These are phyloP conservation scores for Porites divaricata DNA, from an alignment of 92 coral and sea anemone genomes.

Conservation along the genomic window DNA sequence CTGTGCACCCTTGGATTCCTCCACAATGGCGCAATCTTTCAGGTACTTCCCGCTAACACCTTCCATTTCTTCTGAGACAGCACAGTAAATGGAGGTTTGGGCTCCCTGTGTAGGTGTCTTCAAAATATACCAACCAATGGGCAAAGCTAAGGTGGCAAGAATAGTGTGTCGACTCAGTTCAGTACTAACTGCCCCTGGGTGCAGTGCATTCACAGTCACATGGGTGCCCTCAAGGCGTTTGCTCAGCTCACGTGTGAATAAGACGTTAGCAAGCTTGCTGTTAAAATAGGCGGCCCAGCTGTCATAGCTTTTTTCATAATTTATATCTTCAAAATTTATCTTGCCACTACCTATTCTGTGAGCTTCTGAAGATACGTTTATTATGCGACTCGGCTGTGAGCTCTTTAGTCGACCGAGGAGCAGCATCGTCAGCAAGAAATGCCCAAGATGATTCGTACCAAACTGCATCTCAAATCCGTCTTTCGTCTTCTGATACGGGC, in stretches of 20 bases:
- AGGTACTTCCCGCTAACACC: conserved; percentile 83
- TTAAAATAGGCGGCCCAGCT: conserved; percentile 65
- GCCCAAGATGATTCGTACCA: conserved; percentile 92
- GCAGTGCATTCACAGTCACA: conserved; percentile 79
- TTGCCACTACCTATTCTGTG: conserved; percentile 42
- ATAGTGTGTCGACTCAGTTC: conserved; percentile 62
- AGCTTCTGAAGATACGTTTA: conserved; percentile 71
- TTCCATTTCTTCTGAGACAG: conserved; percentile 85
- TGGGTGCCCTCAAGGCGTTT: conserved; percentile 80
- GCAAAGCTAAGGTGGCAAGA: conserved; percentile 9
- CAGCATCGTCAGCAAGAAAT: conserved; percentile 85
- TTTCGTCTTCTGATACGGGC: conserved; percentile 65
- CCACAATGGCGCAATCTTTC: conserved; percentile 67
- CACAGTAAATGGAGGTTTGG: conserved; percentile 82
- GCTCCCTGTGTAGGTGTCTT: conserved; percentile 81
- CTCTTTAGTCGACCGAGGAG: conserved; percentile 72
- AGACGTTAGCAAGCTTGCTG: conserved; percentile 87
- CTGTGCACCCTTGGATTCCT: conserved; percentile 55
- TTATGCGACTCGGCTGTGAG: conserved; percentile 77
- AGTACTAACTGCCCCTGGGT: conserved; percentile 77
- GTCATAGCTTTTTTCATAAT: conserved; percentile 66
- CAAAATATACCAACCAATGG: conserved; percentile 61
- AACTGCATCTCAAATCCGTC: conserved; percentile 93
- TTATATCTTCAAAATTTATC: conserved; percentile 78
- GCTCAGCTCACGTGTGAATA: conserved; percentile 85